Base-by-base conservation (phyloP, 2,797 vertebrate genomes). In the Enteromius anoplus region DNA sequence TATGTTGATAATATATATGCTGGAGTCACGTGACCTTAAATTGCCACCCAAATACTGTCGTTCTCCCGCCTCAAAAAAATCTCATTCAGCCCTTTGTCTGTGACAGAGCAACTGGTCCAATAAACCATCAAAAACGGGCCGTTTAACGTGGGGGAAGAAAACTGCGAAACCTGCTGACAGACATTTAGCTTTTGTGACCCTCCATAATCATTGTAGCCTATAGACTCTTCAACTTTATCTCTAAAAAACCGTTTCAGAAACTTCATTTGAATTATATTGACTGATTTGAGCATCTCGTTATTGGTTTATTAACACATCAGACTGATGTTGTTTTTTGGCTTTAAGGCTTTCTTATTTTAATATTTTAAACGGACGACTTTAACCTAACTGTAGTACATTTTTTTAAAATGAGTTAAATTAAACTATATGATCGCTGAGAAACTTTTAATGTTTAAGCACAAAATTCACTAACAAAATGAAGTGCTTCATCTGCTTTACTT, bases 1-100 rank as follows among this genome's bases (percentile, higher is more conserved):
- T 72, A 94, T 94, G 90, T n/a, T 89, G 90, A 80, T 95, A 92
- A 93, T 93, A 92, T 92, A 90, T 94, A 89, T 83, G 88, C 87
- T 72, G 85, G 53, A 85, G 85, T 77, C 90, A 87, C 87, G 88
- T 87, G 87, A 85, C 72, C 81, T 82, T 68, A 84, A 86, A 87
- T 76, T 80, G 78, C 84, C 78, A 34, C 17, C 76, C 19, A 86
- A 80, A 85, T n/a, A 10, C 34, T 62, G 4, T 45, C 83, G 76
- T 65, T 34, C 42, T 85, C 55, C 86, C 84, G 68, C 87, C 84
- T 89, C 77, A 85, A 72, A 84, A 6, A 15, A 49, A 49, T 15
- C 26, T 73, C 81, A 86, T 86, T 53, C 12, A 10, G 53, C 76
- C 80, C 88, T 88, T 89, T 87, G 81, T 91, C 58, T 66, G 78